phyloP scores from a whole-genome alignment of 2,113 vertebrate species.

The Microcebus tavaratra region DNA sequence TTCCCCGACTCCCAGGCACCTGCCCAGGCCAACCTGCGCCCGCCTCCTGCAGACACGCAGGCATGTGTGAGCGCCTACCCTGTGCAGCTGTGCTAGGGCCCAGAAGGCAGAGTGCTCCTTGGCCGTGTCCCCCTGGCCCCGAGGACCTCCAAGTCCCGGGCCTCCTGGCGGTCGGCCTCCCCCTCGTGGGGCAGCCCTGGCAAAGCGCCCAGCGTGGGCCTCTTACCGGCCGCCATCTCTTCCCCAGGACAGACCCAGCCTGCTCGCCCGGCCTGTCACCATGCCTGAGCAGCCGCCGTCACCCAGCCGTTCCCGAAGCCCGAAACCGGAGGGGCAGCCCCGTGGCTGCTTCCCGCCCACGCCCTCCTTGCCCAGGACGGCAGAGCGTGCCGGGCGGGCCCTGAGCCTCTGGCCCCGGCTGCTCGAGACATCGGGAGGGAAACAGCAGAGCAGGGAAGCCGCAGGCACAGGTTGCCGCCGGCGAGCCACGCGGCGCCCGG shows the following conservation, averaged over 20 bases:
- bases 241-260: neutral
- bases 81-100: neutral
- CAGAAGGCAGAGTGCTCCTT: neutral
- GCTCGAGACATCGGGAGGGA: neutral
- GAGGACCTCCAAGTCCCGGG: neutral
- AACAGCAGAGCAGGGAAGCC: neutral
- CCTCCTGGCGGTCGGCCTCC: neutral
- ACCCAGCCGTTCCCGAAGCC: neutral
- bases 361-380: rapidly evolving
- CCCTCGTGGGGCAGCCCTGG: neutral
- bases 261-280: neutral
- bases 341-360: rapidly evolving
- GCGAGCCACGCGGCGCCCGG: rapidly evolving
- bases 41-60: neutral
- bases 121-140: neutral
- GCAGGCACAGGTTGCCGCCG: neutral
- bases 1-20: neutral
- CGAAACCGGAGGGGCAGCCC: rapidly evolving
- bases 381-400: neutral
- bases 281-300: neutral
- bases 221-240: neutral
- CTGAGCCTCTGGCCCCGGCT: neutral
- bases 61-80: neutral
- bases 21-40: neutral
- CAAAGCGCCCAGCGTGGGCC: neutral